Base-by-base conservation (phyloP, 2,888 invertebrate genomes). In the Caprella mutica region DNA sequence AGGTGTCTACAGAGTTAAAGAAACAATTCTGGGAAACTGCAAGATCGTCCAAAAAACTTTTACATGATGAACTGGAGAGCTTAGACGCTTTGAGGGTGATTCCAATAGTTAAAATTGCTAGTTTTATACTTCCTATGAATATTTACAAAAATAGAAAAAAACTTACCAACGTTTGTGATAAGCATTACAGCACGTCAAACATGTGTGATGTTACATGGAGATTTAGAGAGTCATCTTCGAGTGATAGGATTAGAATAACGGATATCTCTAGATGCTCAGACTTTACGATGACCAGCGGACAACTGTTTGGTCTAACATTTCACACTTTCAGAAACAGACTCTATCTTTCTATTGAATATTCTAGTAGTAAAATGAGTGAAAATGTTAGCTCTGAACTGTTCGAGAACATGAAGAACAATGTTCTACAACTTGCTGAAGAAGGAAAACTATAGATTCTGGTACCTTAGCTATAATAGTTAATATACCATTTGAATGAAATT, bases 161-260 rank as follows among this genome's bases (percentile, higher is more conserved):
- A 23, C 21, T 21, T 14, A 48, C 29, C 35, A 57, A 59, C 55
- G 33, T 51, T 19, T 59, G 50, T n/a, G 59, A 63, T 53, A 52
- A 42, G 26, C 63, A 63, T 50, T 51, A 59, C 19, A 35, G 59
- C 35, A 63, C 54, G 40, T 59, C 63, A 8, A 63, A 63, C 50
- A 63, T 63, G 63, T 59, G 63, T 12, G 42, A 63, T 39, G 54
- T 63, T 5, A 53, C 39, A 8, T 35, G 54, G 17, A n/a, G 59
- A 3, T 52, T 63, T 4, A 55, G 56, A n/a, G n/a, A n/a, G n/a
- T n/a, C n/a, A 6, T 40, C n/a, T 3, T 38, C 42, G n/a, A 23
- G 38, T 2, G 63, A 59, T 1, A 54, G 55, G 14, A 51, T 63
- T 3, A 33, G 48, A 19, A 52, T 59, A 33, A 57, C 57, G 14